Percentiles rank a stretch among this genome's conserved stretches.
These are phyloP conservation scores for Ectemnius lituratus DNA, from an alignment of 2,888 invertebrate genomes.

Conservation along the genomic window DNA sequence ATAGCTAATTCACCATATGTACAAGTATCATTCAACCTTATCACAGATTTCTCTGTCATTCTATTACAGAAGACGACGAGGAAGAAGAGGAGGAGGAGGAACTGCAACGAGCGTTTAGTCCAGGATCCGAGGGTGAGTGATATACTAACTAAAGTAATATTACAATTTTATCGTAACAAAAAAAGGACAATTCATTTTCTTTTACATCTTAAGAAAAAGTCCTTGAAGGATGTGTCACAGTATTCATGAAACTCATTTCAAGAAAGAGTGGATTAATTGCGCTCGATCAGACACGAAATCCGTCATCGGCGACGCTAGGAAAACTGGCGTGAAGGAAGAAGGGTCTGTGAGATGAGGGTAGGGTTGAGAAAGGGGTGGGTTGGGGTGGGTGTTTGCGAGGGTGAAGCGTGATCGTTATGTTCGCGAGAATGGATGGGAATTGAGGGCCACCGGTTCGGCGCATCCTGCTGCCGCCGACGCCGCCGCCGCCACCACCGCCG, in stretches of 20 bases:
- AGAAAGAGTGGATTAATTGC: neutral
- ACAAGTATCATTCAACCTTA: too few relatives aligned
- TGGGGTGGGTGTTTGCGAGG: constrained; percentile 19
- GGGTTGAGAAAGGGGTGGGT: neutral
- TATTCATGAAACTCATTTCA: too few relatives aligned
- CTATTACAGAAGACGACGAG: constrained; percentile 53
- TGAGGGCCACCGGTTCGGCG: constrained; percentile 40
- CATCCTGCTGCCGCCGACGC: constrained; percentile 36
- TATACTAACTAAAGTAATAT: neutral
- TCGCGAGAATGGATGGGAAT: constrained; percentile 54
- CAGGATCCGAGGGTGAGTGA: constrained; percentile 67
- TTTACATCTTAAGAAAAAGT: too few relatives aligned
- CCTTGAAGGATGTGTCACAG: too few relatives aligned
- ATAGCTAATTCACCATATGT: too few relatives aligned
- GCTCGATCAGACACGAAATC: neutral
- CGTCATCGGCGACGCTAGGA: neutral
- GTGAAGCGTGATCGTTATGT: constrained; percentile 35
- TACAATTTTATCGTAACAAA: neutral
- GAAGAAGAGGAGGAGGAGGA: constrained; percentile 70
- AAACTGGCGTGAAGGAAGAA: too few relatives aligned
- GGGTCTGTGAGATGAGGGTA: too few relatives aligned
- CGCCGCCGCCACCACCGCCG: too few relatives aligned
- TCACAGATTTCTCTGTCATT: too few relatives aligned
- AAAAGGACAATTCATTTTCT: too few relatives aligned
- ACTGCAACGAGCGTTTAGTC: constrained; percentile 69